These are phyloP conservation scores for Agrochola lychnidis DNA, from an alignment of 2,888 invertebrate genomes.

Conservation along the genomic window DNA sequence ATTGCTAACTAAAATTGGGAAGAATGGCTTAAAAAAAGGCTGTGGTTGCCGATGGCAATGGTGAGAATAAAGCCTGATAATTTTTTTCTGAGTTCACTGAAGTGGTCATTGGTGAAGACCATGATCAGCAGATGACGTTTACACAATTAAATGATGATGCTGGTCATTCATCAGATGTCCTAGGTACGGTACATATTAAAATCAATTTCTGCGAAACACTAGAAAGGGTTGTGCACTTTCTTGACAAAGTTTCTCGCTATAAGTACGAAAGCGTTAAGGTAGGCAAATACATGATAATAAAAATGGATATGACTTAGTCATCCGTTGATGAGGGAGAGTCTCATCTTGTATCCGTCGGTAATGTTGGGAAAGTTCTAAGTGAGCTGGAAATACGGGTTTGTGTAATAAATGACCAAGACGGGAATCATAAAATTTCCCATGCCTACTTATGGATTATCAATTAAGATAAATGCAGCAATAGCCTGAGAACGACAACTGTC, in stretches of 20 bases:
- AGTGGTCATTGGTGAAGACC: neutral
- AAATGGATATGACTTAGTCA: slow-evolving; percentile 2
- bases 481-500: neutral
- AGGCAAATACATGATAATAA: neutral
- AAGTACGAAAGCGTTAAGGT: no score
- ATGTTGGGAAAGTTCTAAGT: slow-evolving; percentile 30
- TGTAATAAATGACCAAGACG: neutral
- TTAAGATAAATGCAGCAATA: slow-evolving; percentile 7
- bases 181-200: no score
- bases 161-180: no score
- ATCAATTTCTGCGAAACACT: no score
- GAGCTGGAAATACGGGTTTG: slow-evolving; percentile 26
- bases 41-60: neutral
- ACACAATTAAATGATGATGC: neutral
- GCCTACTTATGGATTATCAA: slow-evolving; percentile 4
- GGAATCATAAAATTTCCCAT: neutral
- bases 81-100: neutral
- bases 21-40: neutral
- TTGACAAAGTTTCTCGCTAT: no score
- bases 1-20: neutral
- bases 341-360: slow-evolving; percentile 27
- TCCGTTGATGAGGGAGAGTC: slow-evolving; percentile 25
- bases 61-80: neutral
- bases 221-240: no score
- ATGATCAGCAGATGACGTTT: neutral